A percentile compares a stretch with the other conserved stretches of the same genome.
These are phyloP conservation scores for Chionoecetes opilio DNA, from an alignment of 1,140 invertebrate species.

Conservation along the genomic window DNA sequence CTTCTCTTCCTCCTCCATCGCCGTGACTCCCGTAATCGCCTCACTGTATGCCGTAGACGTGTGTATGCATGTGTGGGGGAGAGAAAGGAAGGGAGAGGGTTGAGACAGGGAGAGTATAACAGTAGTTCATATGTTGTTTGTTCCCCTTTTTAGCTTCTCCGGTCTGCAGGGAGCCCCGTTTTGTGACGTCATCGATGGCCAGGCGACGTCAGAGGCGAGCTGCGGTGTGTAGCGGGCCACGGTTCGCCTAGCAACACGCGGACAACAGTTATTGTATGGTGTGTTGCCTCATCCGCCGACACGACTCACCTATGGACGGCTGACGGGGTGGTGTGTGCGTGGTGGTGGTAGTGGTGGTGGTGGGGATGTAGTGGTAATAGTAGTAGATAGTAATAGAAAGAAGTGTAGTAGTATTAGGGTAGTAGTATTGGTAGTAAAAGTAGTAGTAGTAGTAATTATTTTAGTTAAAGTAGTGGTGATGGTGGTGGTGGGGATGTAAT, in stretches of 20 bases:
- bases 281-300: background rate
- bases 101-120: background rate
- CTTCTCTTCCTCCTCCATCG: background rate
- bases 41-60: background rate
- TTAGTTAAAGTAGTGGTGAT: background rate
- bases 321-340: background rate
- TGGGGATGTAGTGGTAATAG: background rate
- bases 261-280: background rate
- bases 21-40: background rate
- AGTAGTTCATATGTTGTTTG: background rate
- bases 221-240: background rate
- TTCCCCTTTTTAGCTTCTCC: background rate
- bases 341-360: background rate
- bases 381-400: background rate
- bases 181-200: background rate
- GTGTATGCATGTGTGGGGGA: background rate
- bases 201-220: background rate
- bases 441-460: background rate
- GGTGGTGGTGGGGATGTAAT: background rate
- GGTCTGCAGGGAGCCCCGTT: background rate
- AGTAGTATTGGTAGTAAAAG: background rate
- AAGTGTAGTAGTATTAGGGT: background rate
- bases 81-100: background rate
- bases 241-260: constrained; percentile 13
- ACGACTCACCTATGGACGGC: background rate